phyloP scores from a whole-genome alignment of 2,888 invertebrate genomes.

The Dexiosoma caninum region DNA sequence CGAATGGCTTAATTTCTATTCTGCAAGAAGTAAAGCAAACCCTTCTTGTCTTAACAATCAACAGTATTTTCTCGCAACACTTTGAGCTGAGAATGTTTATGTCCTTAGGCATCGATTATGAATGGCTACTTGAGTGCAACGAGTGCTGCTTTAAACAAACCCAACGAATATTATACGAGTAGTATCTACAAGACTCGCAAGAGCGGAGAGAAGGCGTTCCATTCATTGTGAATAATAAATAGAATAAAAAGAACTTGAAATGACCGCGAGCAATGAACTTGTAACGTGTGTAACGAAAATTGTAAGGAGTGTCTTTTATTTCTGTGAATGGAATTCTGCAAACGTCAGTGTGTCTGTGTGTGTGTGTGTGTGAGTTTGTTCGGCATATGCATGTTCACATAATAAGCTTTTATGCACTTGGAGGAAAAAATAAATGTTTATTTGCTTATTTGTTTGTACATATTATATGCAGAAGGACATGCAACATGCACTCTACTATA shows the following conservation, averaged over 20 bases:
- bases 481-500: background rate
- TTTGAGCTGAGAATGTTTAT: constrained; percentile 23
- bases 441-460: constrained; percentile 42
- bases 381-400: constrained; percentile 1
- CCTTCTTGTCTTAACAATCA: background rate
- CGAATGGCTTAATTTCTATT: background rate
- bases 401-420: constrained; percentile 55
- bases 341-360: background rate
- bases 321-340: constrained; percentile 44
- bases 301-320: constrained; percentile 65
- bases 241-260: constrained; percentile 46
- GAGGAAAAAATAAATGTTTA: background rate
- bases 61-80: constrained; percentile 17
- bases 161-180: background rate
- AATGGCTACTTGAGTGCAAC: constrained; percentile 19
- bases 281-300: constrained; percentile 55
- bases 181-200: background rate
- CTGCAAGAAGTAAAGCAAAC: background rate
- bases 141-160: background rate
- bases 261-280: constrained; percentile 75
- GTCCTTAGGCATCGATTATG: constrained; percentile 28
- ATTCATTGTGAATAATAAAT: constrained; percentile 14
- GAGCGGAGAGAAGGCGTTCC: background rate
- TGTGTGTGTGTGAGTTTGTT: background rate
- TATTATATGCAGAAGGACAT: constrained; percentile 35